Percentiles rank a stretch among this genome's conserved stretches.
phyloP scores from a whole-genome alignment of 1,140 invertebrate species.

The Pseudomyrmex cubaensis region DNA sequence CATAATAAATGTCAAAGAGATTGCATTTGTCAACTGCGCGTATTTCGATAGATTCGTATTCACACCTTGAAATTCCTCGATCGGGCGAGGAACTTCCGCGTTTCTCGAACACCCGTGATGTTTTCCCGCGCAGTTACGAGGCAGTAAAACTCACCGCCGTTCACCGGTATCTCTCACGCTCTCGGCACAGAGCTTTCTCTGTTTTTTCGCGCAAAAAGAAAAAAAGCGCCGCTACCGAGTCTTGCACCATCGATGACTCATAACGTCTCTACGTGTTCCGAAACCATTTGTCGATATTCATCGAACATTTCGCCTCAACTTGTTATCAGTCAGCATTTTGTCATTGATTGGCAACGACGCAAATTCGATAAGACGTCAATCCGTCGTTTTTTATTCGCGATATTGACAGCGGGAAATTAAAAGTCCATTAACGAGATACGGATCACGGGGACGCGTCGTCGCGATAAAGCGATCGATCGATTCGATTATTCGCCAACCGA shows the following conservation, averaged over 20 bases:
- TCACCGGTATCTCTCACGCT: background rate
- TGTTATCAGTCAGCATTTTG: background rate
- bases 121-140: constrained; percentile 1
- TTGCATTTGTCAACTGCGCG: background rate
- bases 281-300: background rate
- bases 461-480: constrained; percentile 2
- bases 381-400: background rate
- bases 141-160: background rate
- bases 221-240: background rate
- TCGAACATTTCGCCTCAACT: background rate
- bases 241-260: constrained; percentile 38
- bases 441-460: background rate
- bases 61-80: constrained; percentile 14
- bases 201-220: constrained; percentile 3
- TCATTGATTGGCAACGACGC: constrained; percentile 17
- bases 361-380: constrained; percentile 15
- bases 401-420: constrained; percentile 44
- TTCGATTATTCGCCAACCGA: background rate
- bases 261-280: background rate
- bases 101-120: constrained; percentile 20
- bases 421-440: constrained; percentile 38
- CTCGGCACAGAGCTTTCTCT: constrained; percentile 20
- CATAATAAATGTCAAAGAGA: background rate
- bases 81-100: constrained; percentile 27
- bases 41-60: background rate